phyloP scores from a whole-genome alignment of 2,113 vertebrate species.

The Prinia subflava region DNA sequence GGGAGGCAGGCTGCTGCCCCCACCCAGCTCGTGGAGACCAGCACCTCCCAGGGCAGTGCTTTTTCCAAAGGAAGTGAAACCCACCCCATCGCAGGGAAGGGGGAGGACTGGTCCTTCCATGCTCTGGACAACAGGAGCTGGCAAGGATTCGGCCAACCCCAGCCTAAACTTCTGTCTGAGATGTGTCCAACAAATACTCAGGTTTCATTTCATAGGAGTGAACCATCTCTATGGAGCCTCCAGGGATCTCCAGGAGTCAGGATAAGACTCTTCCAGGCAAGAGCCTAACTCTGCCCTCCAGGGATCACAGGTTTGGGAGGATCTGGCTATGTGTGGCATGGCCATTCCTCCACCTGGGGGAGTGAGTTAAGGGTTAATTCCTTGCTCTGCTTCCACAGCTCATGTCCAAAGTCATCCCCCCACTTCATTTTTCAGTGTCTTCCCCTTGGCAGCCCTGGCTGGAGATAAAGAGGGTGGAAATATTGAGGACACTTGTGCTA shows the following conservation, averaged over 20 bases:
- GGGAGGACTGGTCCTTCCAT: neutral
- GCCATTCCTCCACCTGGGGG: neutral
- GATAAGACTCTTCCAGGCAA: neutral
- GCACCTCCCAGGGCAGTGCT: neutral
- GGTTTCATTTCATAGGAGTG: neutral
- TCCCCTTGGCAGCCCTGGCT: neutral
- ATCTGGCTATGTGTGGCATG: accelerated
- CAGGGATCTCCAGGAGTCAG: neutral
- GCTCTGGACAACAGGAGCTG: neutral
- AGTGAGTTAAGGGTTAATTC: neutral
- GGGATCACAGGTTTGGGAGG: neutral
- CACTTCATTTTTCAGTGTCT: neutral
- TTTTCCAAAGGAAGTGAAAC: neutral
- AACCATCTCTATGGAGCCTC: neutral
- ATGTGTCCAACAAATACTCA: neutral
- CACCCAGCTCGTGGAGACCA: neutral
- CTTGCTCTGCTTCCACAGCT: neutral
- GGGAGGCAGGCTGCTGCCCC: neutral
- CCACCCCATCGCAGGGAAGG: neutral
- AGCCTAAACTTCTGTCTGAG: neutral
- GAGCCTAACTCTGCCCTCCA: neutral
- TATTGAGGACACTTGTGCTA: accelerated
- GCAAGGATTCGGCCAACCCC: accelerated
- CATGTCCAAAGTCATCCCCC: neutral
- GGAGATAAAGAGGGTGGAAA: neutral